phyloP scores from a whole-genome alignment of 2,113 vertebrate species.

The Falcunculus frontatus region DNA sequence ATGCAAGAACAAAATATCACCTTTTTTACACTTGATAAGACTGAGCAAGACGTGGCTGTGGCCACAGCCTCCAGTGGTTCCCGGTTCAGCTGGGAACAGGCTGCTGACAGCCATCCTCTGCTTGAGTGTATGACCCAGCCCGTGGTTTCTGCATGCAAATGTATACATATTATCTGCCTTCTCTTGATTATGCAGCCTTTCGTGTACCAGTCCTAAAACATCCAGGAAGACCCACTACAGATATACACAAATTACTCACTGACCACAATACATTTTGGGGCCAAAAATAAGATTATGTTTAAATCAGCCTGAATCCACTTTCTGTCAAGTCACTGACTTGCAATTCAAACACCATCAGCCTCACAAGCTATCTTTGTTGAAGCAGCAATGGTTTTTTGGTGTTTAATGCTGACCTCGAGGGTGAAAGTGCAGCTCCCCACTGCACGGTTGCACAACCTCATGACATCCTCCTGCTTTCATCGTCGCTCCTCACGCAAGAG shows the following conservation, averaged over 20 bases:
- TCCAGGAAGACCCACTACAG: background rate
- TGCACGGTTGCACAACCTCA: background rate
- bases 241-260: background rate
- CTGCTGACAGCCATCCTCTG: background rate
- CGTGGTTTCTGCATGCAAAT: background rate
- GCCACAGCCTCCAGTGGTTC: background rate
- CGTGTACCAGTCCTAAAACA: background rate
- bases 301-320: background rate
- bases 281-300: background rate
- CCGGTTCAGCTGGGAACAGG: fast-evolving
- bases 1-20: background rate
- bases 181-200: background rate
- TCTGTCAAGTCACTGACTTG: background rate
- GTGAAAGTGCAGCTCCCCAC: background rate
- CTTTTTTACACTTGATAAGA: background rate
- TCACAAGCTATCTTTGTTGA: background rate
- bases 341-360: background rate
- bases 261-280: background rate
- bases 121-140: background rate
- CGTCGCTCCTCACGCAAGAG: background rate
- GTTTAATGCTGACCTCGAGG: background rate
- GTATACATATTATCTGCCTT: background rate
- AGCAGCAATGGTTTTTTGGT: background rate
- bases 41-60: background rate
- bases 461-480: background rate